phyloP scores from a whole-genome alignment of 2,888 invertebrate genomes.

The Thereva nobilitata region DNA sequence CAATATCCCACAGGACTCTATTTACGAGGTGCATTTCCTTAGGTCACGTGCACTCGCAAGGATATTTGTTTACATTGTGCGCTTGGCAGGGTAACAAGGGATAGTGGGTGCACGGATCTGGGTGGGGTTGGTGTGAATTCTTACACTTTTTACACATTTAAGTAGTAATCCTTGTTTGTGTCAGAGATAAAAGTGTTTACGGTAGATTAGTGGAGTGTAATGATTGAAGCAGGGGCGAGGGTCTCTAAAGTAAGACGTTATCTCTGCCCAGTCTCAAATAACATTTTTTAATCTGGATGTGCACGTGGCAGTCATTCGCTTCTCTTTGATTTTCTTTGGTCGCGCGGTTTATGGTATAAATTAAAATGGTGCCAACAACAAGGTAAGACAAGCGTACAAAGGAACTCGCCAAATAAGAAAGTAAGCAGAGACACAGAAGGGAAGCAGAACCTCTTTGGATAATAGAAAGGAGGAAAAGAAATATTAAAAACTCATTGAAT shows the following conservation, averaged over 20 bases:
- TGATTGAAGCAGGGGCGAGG: constrained; percentile 1
- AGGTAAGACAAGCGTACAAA: too few relatives aligned
- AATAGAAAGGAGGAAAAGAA: too few relatives aligned
- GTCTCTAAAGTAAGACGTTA: background rate
- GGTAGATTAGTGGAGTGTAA: constrained; percentile 23
- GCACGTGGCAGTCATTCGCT: too few relatives aligned
- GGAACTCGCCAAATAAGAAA: too few relatives aligned
- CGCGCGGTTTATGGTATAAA: too few relatives aligned
- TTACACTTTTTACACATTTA: constrained; percentile 37
- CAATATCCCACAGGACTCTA: constrained; percentile 41
- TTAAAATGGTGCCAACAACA: too few relatives aligned
- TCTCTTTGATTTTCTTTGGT: too few relatives aligned
- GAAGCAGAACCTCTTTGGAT: too few relatives aligned
- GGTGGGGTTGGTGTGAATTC: constrained; percentile 38
- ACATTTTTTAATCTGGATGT: too few relatives aligned
- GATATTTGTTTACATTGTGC: constrained; percentile 39
- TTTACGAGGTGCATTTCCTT: constrained; percentile 37
- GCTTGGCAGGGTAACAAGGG: constrained; percentile 1
- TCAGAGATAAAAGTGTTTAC: constrained; percentile 18
- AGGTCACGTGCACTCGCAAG: constrained; percentile 40
- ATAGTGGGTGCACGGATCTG: background rate
- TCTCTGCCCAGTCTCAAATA: too few relatives aligned
- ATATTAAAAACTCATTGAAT: too few relatives aligned
- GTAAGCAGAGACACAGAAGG: too few relatives aligned
- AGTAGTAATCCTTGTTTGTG: constrained; percentile 35